These are phyloP conservation scores for Gallinago undulata DNA, from an alignment of 2,113 vertebrate species.

Conservation along the genomic window DNA sequence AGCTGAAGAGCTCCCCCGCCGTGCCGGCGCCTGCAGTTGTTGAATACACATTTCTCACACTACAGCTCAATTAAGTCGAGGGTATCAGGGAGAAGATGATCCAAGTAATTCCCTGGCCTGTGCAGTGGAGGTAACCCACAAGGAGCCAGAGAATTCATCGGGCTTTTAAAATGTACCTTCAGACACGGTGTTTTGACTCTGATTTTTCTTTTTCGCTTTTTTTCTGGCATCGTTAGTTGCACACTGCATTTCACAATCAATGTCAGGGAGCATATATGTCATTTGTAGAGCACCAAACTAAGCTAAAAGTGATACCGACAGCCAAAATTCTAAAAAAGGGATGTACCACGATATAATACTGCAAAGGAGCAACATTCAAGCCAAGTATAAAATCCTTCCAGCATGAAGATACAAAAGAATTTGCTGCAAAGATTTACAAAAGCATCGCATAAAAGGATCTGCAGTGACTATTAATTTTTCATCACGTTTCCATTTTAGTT, in stretches of 20 bases:
- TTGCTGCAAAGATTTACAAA: neutral
- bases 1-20: neutral
- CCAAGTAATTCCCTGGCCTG: neutral
- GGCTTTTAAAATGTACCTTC: neutral
- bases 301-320: neutral
- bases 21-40: neutral
- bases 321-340: neutral
- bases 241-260: neutral
- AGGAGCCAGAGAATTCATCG: neutral
- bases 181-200: neutral
- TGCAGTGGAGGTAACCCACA: neutral
- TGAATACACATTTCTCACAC: neutral
- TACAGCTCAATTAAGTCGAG: neutral
- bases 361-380: neutral
- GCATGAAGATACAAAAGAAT: neutral
- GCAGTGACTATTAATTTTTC: neutral
- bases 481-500: neutral
- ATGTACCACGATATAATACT: neutral
- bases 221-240: neutral
- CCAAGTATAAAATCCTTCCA: neutral
- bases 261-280: accelerated
- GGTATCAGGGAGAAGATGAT: neutral
- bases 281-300: neutral
- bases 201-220: neutral
- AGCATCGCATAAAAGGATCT: neutral